Base-by-base conservation (phyloP, 2,797 vertebrate species). In the Epinephelus awoara region DNA sequence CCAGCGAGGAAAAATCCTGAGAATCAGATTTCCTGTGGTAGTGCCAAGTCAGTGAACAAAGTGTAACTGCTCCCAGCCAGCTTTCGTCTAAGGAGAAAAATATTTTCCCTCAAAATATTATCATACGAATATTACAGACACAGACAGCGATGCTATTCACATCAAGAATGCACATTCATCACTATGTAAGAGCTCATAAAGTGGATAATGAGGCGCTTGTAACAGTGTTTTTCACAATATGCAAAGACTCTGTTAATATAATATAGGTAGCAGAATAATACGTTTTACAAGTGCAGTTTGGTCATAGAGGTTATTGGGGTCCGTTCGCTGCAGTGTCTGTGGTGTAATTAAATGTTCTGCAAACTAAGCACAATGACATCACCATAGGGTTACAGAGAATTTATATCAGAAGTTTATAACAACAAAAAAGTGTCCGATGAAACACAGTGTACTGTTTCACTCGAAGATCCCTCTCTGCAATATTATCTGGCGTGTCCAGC, bases 71-170 rank as follows among this genome's bases (percentile, higher is more conserved):
- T 63, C 79, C 68, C 76, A 89, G 67, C 57, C 5, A 67, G 51
- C 63, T 42, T 65, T 52, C 58, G 62, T 56, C 61, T 7, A 4
- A 21, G 27, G 27, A 76, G 56, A 44, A 84, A 83, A 81, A 78
- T 77, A 69, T 77, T 84, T 85, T 59, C 51, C 59, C 21, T 85
- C 19, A 80, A 88, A 86, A 87, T 83, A 86, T 84, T 74, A 66
- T 79, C 46, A 64, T 56, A 51, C 40, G 11, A 12, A 42, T 52
- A 18, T 75, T 56, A 49, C 14, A 73, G 67, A 72, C 47, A 76
- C 0, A 67, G 46, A 85, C 67, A 76, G 19, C 25, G 61, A 50
- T 23, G 40, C 11, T 61, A 51, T 52, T 84, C 58, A 75, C 40
- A 72, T 52, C 6, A 71, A 64, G 27, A 72, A 1, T 27, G 34